A percentile compares a stretch with the other conserved stretches of the same genome.
Conservation (phyloP, 2,888 invertebrate genomes). For the Malacosoma neustria region DNA sequence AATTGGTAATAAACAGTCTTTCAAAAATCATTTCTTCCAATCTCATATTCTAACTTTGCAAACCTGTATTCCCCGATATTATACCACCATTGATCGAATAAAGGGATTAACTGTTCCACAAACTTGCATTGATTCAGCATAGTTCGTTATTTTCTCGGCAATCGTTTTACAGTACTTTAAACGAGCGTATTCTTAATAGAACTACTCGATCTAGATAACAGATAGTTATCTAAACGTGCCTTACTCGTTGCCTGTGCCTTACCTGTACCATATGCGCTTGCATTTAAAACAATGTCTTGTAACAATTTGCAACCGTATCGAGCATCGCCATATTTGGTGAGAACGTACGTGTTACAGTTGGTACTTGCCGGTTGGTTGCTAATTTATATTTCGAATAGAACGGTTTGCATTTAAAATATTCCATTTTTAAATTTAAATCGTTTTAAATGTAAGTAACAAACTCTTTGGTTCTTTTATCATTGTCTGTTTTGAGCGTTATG, state of each 20-base stretch:
- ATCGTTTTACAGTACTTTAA: slow-evolving; percentile 5
- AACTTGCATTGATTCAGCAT: too few relatives aligned
- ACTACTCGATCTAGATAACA: neutral
- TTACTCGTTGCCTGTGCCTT: neutral
- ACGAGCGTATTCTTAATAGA: neutral
- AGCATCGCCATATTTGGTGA: slow-evolving; percentile 45
- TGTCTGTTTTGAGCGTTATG: too few relatives aligned
- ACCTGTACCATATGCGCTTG: slow-evolving; percentile 10
- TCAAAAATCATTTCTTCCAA: too few relatives aligned
- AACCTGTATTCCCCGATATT: neutral
- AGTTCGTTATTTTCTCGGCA: slow-evolving; percentile 11
- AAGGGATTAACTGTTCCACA: too few relatives aligned
- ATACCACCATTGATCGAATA: too few relatives aligned
- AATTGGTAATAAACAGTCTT: too few relatives aligned
- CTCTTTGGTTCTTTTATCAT: too few relatives aligned
- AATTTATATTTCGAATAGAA: neutral
- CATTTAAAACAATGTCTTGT: slow-evolving; percentile 60
- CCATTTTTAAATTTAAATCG: neutral
- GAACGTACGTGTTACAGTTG: neutral
- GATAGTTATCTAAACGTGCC: neutral
- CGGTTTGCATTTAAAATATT: neutral
- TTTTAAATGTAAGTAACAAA: too few relatives aligned
- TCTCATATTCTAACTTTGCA: too few relatives aligned
- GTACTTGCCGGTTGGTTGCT: neutral
- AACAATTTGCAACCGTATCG: slow-evolving; percentile 66